A percentile compares a stretch with the other conserved stretches of the same genome.
These are phyloP conservation scores for Momotus momota DNA, from an alignment of 2,797 vertebrate genomes.

Conservation along the genomic window DNA sequence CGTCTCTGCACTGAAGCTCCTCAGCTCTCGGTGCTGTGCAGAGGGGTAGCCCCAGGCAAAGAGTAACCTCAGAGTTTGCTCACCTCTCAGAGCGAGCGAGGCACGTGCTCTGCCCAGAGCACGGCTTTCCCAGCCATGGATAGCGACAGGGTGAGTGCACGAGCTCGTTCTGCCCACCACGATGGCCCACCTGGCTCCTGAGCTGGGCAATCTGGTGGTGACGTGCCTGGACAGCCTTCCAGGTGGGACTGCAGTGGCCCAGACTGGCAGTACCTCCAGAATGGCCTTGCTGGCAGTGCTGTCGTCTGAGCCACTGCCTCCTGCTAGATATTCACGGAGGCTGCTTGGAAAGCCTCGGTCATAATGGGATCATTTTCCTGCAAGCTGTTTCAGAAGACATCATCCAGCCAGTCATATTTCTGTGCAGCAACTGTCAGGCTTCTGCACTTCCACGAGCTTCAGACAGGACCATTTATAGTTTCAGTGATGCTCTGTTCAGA, in stretches of 20 bases:
- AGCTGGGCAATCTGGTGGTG: rapidly evolving
- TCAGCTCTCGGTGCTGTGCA: neutral
- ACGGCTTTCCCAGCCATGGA: rapidly evolving
- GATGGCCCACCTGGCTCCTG: neutral
- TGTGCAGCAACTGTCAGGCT: constrained; percentile 37
- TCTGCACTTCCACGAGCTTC: constrained; percentile 20
- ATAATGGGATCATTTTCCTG: constrained; percentile 31
- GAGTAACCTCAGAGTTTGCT: neutral
- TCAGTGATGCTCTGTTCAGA: constrained; percentile 38
- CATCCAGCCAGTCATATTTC: neutral
- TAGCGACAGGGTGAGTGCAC: neutral
- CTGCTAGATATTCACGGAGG: neutral
- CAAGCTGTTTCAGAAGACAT: constrained; percentile 51
- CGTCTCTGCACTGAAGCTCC: neutral
- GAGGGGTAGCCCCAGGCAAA: constrained; percentile 53
- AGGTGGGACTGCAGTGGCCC: rapidly evolving
- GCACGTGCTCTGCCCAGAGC: neutral
- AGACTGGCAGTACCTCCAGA: neutral
- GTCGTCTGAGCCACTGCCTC: neutral
- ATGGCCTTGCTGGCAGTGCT: too few relatives aligned
- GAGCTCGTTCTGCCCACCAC: neutral
- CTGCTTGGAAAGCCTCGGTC: constrained; percentile 2
- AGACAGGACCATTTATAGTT: constrained; percentile 45
- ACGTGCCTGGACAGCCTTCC: rapidly evolving
- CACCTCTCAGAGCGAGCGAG: neutral